Base-by-base conservation (phyloP, 1,140 invertebrate species). In the Triops longicaudatus region DNA sequence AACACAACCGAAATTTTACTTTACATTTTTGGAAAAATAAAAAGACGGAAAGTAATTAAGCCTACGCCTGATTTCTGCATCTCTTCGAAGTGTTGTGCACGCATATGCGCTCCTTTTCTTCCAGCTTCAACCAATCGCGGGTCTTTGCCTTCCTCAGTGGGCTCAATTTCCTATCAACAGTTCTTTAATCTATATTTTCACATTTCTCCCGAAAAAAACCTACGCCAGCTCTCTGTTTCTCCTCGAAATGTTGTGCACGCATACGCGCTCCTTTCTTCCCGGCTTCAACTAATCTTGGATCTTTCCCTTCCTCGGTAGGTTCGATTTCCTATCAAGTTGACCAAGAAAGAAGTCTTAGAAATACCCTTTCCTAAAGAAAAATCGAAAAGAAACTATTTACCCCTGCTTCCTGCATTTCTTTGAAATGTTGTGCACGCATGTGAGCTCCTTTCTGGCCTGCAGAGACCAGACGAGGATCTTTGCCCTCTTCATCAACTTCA, bases 391-490 rank as follows among this genome's bases (percentile, higher is more conserved):
- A 28, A 4, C 17, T 4, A 1, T 17, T 43, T 75, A 75, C 74
- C 6, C 74, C 74, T 41, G 74, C 74, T 75, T 75, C 74, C 14
- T 31, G 27, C 37, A 27, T 75, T 26, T 75, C 74, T 44, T 75
- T 28, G 26, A 75, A 75, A 26, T 75, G 74, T 43, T 75, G 26
- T 26, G 74, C 74, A 27, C 74, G 74, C 74, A 75, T 75, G 37
- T 75, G 27, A 42, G 74, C 74, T 75, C 74, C 74, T 44, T 75
- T 75, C 74, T 75, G 37, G 28, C 74, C 74, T 41, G 74, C 74
- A 11, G 37, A 14, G 41, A 75, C 74, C 74, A 44, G 22, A 10
- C 74, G 74, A 31, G 41, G 74, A 75, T 75, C 74, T 44, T 75
- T 75, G 37, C 41, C 74, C 44, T 77, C 72, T 44, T 75, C 74